These are phyloP conservation scores for Thalassoma bifasciatum DNA, from an alignment of 2,113 vertebrate species.

Conservation along the genomic window DNA sequence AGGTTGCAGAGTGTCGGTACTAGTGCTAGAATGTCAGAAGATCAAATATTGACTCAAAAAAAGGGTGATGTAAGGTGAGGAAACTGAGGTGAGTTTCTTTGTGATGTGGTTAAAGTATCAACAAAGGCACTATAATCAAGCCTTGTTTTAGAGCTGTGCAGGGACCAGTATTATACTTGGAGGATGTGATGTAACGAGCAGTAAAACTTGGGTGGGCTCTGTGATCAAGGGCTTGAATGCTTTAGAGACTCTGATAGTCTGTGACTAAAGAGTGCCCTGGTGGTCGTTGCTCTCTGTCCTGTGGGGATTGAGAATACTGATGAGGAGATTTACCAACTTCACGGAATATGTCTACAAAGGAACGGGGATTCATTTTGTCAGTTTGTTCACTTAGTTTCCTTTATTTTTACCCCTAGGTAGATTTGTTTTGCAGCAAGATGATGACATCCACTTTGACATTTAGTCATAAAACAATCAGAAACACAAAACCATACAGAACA, in stretches of 20 bases:
- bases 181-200: conserved; percentile 63
- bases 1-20: conserved; percentile 37
- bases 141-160: conserved; percentile 26
- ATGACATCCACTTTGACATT: too few species aligned
- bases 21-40: conserved; percentile 2
- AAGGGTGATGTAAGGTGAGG: conserved; percentile 67
- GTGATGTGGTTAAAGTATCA: conserved; percentile 50
- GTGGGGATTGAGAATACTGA: conserved; percentile 21
- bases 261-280: conserved; percentile 23
- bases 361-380: too few species aligned
- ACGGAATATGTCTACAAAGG: too few species aligned
- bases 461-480: too few species aligned
- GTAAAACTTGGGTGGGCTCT: conserved; percentile 62
- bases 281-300: not conserved
- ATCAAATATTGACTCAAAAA: conserved; percentile 48
- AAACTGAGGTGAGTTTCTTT: conserved; percentile 55
- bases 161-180: conserved; percentile 13
- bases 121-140: conserved; percentile 50
- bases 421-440: too few species aligned
- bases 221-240: conserved; percentile 43
- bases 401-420: too few species aligned
- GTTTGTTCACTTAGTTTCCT: too few species aligned
- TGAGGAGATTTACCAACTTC: not conserved
- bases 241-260: conserved; percentile 35
- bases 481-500: too few species aligned